These are phyloP conservation scores for Idaea dimidiata DNA, from an alignment of 2,888 invertebrate species.

Conservation along the genomic window DNA sequence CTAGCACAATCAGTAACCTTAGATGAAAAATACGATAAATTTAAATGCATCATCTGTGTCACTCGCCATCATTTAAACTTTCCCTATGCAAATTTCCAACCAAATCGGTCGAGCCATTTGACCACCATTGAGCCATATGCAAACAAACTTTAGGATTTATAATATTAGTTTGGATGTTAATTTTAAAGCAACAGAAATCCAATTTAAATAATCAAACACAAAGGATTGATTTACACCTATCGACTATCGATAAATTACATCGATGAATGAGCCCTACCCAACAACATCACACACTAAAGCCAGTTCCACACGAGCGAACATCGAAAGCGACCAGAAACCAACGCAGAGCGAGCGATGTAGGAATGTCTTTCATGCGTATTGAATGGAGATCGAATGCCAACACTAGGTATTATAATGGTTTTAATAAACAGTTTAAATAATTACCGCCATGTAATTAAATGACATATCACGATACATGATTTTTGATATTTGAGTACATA, in stretches of 20 bases:
- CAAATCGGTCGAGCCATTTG: too few relatives aligned
- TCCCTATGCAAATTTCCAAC: too few relatives aligned
- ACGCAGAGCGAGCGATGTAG: conserved; percentile 4
- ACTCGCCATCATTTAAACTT: too few relatives aligned
- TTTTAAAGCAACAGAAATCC: background rate
- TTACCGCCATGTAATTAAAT: background rate
- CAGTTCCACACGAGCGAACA: conserved; percentile 32
- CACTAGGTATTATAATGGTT: conserved; percentile 6
- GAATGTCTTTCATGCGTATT: conserved; percentile 12
- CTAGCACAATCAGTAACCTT: too few relatives aligned
- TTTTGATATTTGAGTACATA: too few relatives aligned
- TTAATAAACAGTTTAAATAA: background rate
- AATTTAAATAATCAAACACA: background rate
- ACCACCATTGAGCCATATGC: too few relatives aligned
- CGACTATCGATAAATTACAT: background rate
- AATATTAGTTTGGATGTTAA: too few relatives aligned
- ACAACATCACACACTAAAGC: conserved; percentile 8
- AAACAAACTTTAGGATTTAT: too few relatives aligned
- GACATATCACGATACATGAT: too few relatives aligned
- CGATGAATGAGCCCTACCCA: background rate
- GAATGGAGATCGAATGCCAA: background rate
- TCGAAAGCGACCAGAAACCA: background rate
- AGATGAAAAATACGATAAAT: too few relatives aligned
- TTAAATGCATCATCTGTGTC: too few relatives aligned
- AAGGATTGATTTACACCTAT: background rate